A percentile compares a stretch with the other conserved stretches of the same genome.
Evolutionary conservation across 2,113 vertebrate genomes (phyloP).

Genomic region (Seriola rivoliana): DNA sequence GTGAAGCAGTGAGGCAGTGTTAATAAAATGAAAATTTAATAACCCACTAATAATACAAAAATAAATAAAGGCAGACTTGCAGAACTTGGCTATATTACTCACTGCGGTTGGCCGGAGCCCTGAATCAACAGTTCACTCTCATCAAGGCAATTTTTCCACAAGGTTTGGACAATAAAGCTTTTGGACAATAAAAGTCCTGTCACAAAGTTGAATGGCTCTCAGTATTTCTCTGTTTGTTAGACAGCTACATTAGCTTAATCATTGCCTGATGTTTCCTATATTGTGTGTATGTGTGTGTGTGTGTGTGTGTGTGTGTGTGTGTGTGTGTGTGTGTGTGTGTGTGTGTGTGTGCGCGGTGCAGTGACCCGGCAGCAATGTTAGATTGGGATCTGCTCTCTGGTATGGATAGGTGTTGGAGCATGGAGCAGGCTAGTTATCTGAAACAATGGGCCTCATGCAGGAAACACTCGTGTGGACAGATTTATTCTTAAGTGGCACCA

Average conservation of each 20-base stretch:
- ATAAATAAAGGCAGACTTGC: constrained; percentile 69
- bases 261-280: constrained; percentile 66
- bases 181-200: constrained; percentile 70
- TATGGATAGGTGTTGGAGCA: constrained; percentile 50
- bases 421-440: constrained; percentile 11
- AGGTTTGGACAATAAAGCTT: constrained; percentile 69
- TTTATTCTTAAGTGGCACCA: neutral
- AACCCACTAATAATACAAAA: constrained; percentile 50
- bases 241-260: constrained; percentile 72
- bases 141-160: constrained; percentile 65
- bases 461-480: neutral
- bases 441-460: neutral
- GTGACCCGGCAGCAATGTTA: constrained; percentile 46
- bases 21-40: constrained; percentile 63
- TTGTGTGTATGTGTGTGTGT: constrained; percentile 17
- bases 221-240: constrained; percentile 65
- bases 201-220: constrained; percentile 67
- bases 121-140: constrained; percentile 77
- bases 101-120: constrained; percentile 66
- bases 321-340: constrained; percentile 30
- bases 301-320: neutral
- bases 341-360: constrained; percentile 2
- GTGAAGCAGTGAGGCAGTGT: constrained; percentile 11
- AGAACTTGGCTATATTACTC: constrained; percentile 55
- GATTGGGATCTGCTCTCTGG: constrained; percentile 45